Base-by-base conservation (phyloP, 2,888 invertebrate species). In the Hesperia comma region DNA sequence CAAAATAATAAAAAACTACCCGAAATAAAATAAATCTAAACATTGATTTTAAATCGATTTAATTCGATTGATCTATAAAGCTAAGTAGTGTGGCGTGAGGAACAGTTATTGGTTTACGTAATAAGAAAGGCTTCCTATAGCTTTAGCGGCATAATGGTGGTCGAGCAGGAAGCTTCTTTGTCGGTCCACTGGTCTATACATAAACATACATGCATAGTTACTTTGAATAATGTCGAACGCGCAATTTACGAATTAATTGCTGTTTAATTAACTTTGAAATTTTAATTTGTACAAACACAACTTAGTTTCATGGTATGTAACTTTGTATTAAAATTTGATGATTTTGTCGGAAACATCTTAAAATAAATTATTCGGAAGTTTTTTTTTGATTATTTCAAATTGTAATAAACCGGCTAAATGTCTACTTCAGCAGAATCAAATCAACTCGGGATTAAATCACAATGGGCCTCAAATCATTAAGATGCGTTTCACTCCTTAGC, bases 101-200 rank as follows among this genome's bases (percentile, higher is more conserved):
- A 81, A 80, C 79, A 77, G 71, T 72, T 69, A 67, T 63, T 14
- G 67, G 15, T 78, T 88, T 87, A 86, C 78, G 77, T 82, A 88
- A 90, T 73, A 67, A 71, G 79, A 81, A 79, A 79, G 77, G 79
- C 84, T 89, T 88, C 86, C 85, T 85, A 75, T 75, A 78, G 71
- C 49, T 62, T 67, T 66, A 74, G 69, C 66, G 61, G 70, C 72
- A 71, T 64, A 70, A 71, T 69, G 68, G 75, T 75, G 60, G 58
- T 15, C 69, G 69, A 72, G 61, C 79, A 85, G 87, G 85, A 85
- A 73, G 75, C 62, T 71, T 62, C 63, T 72, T 60, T 75, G 74
- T 72, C 77, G 79, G 79, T 80, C 79, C 80, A 82, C 72, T 83
- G 80, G 75, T 75, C 74, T 73, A 73, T 72, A 74, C 76, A 78